Conservation (phyloP, 2,797 vertebrate species). For the Peromyscus melanophrys region DNA sequence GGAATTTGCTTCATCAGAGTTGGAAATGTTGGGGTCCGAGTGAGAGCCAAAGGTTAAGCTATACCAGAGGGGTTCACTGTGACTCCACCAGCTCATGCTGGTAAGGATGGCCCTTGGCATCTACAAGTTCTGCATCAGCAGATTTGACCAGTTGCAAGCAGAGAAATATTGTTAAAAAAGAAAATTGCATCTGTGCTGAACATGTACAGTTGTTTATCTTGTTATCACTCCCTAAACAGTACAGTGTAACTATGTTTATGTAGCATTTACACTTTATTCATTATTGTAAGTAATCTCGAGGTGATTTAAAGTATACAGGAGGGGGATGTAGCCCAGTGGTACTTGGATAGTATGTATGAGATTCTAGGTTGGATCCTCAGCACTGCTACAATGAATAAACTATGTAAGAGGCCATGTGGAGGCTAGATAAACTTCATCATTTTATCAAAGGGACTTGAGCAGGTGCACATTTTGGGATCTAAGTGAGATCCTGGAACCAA, state of each 20-base stretch:
- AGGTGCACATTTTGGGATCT: neutral
- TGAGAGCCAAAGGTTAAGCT: neutral
- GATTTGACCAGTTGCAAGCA: neutral
- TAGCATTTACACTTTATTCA: neutral
- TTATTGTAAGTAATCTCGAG: neutral
- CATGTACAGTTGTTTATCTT: neutral
- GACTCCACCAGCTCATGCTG: accelerated
- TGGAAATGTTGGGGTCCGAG: constrained; percentile 5
- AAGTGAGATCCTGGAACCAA: neutral
- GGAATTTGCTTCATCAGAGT: neutral
- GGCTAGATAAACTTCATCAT: neutral
- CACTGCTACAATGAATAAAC: neutral
- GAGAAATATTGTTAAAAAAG: neutral
- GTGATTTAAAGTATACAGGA: neutral
- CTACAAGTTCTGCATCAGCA: neutral
- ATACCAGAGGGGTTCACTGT: neutral
- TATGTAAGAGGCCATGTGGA: neutral
- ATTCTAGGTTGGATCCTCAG: neutral
- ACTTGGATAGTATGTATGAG: too few relatives aligned
- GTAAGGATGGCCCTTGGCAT: neutral
- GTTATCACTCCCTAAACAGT: neutral
- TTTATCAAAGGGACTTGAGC: neutral
- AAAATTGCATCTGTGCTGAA: neutral
- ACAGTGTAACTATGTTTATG: neutral
- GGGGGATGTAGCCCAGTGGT: neutral